Base-by-base conservation (phyloP, 1,140 invertebrate genomes). In the Drosophila lacertosa region DNA sequence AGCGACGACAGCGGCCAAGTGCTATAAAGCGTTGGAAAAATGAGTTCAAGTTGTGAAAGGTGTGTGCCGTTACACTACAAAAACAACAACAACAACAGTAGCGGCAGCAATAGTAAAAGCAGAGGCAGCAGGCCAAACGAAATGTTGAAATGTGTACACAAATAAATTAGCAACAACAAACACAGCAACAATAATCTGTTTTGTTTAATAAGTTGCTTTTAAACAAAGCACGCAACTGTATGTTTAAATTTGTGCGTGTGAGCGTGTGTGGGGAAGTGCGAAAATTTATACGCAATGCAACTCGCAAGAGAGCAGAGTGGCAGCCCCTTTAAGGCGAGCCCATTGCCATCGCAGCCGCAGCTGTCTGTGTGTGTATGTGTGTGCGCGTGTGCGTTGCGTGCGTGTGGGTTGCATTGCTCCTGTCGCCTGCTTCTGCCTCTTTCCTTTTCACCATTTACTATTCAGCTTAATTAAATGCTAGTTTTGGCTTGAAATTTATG, bases 11-110 rank as follows among this genome's bases (percentile, higher is more conserved):
- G 47, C 73, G 37, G 35, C 68, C 39, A 15, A 72, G 73, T 58
- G 62, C 68, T 78, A 80, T 84, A 89, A 89, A 89, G 82, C 72
- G 77, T 75, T 78, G 64, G 78, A 67, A 89, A 89, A 89, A 89
- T 89, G 86, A 89, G 86, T 89, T 89, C 86, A 79, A 89, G 86
- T 89, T 89, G 86, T 86, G 86, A 89, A 89, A 89, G 86, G 86
- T 89, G 86, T 89, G 86, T 89, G 80, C 79, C 79, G 83, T 79
- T 89, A 83, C 72, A 76, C 47, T 79, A 80, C 35, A 51, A 39
- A 32, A 63, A 57, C 42, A 58, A 58, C 26, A 74, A 48, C 45
- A 63, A 40, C 33, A 64, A 18, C 62, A 74, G 42, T 58, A 75
- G 26, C 58, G 53, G 22, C n/a, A 69, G 50, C 37, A 57, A 62